phyloP scores from a whole-genome alignment of 1,140 invertebrate species.

The Phthorimaea operculella region DNA sequence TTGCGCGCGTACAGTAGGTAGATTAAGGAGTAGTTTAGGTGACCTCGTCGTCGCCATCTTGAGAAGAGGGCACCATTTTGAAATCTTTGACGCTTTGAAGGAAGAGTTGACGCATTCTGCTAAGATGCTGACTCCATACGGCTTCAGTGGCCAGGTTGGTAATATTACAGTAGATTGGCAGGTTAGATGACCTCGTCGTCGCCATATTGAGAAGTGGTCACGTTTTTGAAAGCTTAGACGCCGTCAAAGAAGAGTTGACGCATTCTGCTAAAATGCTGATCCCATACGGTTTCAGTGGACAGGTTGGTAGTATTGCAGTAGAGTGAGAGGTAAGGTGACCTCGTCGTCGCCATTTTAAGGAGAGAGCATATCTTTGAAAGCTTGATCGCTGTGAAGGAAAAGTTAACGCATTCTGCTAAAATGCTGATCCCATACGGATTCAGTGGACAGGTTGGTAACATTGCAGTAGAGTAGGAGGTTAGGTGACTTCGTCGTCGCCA shows the following conservation, averaged over 20 bases:
- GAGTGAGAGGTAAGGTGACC: constrained; percentile 75
- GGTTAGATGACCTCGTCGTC: constrained; percentile 82
- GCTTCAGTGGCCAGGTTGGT: constrained; percentile 68
- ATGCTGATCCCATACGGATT: constrained; percentile 81
- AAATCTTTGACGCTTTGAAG: constrained; percentile 83
- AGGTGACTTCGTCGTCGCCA: too few species aligned
- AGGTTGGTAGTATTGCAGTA: constrained; percentile 53
- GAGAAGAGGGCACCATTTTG: constrained; percentile 81
- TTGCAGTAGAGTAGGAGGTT: too few species aligned
- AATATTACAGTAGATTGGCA: constrained; percentile 66
- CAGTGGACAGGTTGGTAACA: constrained; percentile 68
- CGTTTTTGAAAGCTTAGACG: constrained; percentile 77
- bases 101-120: too few species aligned
- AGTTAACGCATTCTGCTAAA: constrained; percentile 81
- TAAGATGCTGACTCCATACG: constrained; percentile 81
- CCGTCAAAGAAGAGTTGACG: constrained; percentile 85
- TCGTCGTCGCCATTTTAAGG: constrained; percentile 84
- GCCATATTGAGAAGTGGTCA: constrained; percentile 85
- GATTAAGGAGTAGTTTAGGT: constrained; percentile 80
- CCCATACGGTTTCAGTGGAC: constrained; percentile 73
- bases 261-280: constrained; percentile 81
- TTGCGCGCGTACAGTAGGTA: too few species aligned
- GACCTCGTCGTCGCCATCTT: too few species aligned
- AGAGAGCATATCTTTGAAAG: constrained; percentile 80
- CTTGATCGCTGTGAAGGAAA: constrained; percentile 84